phyloP scores from a whole-genome alignment of 2,113 vertebrate genomes.

The Phasianus colchicus region DNA sequence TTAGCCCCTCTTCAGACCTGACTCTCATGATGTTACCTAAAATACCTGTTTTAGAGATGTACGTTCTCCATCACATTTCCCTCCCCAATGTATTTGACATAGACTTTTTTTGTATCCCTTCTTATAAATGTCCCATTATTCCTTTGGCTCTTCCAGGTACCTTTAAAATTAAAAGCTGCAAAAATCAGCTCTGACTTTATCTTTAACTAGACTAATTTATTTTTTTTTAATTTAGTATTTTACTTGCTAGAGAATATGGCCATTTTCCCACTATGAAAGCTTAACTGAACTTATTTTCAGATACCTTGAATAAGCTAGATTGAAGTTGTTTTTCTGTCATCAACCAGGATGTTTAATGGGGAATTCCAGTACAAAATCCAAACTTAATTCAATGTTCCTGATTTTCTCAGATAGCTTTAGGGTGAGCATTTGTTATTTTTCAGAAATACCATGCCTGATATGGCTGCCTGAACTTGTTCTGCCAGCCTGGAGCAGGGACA shows the following conservation, averaged over 20 bases:
- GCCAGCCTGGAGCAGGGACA: not conserved
- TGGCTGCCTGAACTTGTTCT: not conserved
- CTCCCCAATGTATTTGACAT: not conserved
- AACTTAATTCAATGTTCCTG: not conserved
- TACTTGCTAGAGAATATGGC: not conserved
- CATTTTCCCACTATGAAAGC: not conserved
- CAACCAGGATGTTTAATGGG: not conserved
- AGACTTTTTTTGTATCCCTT: not conserved
- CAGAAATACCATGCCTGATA: not conserved
- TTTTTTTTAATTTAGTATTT: slow-evolving; percentile 6
- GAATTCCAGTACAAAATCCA: not conserved
- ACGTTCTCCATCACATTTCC: not conserved
- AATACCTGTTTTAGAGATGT: not conserved
- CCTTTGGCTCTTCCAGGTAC: not conserved
- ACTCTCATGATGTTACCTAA: not conserved
- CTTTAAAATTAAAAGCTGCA: slow-evolving; percentile 30
- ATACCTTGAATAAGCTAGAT: not conserved
- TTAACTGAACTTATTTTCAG: not conserved
- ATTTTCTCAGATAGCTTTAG: not conserved
- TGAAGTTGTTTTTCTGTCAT: slow-evolving; percentile 3
- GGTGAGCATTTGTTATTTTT: not conserved
- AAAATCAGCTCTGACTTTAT: slow-evolving; percentile 9
- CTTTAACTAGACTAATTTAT: not conserved
- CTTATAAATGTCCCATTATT: not conserved
- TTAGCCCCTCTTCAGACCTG: not conserved